Evolutionary conservation across 2,113 vertebrate genomes (phyloP).

Genomic region (Cyprinodon brontotheroides): DNA sequence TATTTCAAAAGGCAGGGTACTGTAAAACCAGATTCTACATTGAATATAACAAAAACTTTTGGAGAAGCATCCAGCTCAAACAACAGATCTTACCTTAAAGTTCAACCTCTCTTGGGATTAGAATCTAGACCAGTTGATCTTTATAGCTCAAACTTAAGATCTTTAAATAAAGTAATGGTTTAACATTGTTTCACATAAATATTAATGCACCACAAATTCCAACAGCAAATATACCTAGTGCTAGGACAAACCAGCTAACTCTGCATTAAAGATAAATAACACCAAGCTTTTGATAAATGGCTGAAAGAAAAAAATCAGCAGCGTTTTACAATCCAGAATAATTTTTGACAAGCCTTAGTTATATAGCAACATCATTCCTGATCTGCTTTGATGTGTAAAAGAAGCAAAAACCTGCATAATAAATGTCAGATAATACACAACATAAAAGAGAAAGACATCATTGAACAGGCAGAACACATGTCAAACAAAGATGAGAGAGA

Average conservation of each 20-base stretch:
- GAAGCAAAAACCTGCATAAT: conserved; percentile 3
- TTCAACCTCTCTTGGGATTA: neutral
- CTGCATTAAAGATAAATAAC: neutral
- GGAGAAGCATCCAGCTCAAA: neutral
- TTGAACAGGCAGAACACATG: conserved; percentile 16
- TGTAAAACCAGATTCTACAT: neutral
- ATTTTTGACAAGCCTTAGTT: neutral
- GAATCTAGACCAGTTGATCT: neutral
- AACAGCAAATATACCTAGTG: neutral
- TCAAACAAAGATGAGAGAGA: conserved; percentile 26
- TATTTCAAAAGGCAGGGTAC: too few species aligned
- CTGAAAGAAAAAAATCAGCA: neutral
- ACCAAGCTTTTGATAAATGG: neutral
- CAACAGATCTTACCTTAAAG: neutral
- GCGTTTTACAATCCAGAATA: neutral
- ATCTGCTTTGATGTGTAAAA: conserved; percentile 10
- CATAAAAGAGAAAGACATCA: conserved; percentile 16
- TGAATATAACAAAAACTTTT: neutral
- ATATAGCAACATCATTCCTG: conserved; percentile 7
- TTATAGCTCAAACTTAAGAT: neutral
- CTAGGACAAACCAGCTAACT: neutral
- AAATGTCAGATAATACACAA: conserved; percentile 5
- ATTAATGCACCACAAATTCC: neutral
- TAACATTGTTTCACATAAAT: neutral
- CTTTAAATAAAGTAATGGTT: neutral